phyloP scores from a whole-genome alignment of 2,888 invertebrate genomes.

The Philonicus albiceps region DNA sequence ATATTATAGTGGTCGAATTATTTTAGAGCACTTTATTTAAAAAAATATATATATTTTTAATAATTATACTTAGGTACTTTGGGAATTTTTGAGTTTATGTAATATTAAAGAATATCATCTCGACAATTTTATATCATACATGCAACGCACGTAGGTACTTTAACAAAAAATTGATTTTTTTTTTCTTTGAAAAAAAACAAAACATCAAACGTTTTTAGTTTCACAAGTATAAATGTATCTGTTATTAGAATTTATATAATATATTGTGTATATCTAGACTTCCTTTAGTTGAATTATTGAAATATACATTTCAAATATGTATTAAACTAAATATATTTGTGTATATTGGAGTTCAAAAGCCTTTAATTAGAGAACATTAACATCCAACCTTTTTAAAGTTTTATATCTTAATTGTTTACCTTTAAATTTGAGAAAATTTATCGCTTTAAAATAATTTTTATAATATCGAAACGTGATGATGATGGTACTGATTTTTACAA shows the following conservation, averaged over 20 bases:
- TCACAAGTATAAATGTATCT: neutral
- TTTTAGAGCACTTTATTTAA: neutral
- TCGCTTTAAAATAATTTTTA: neutral
- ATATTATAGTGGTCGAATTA: neutral
- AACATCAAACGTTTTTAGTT: neutral
- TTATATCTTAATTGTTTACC: neutral
- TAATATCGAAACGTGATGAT: too few species aligned
- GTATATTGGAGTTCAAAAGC: neutral
- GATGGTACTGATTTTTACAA: too few species aligned
- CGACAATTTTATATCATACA: neutral
- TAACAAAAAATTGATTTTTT: neutral
- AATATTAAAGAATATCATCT: neutral
- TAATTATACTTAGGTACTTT: neutral
- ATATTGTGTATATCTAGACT: neutral
- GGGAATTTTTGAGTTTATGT: neutral
- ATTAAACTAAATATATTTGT: neutral
- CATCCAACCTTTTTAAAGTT: neutral
- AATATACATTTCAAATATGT: neutral
- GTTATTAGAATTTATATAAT: neutral
- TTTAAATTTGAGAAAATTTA: neutral
- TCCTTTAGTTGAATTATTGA: neutral
- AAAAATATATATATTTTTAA: neutral
- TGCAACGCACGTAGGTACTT: neutral
- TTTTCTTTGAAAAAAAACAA: neutral
- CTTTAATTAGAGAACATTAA: neutral